phyloP scores from a whole-genome alignment of 2,113 vertebrate species.

The Cairina moschata region DNA sequence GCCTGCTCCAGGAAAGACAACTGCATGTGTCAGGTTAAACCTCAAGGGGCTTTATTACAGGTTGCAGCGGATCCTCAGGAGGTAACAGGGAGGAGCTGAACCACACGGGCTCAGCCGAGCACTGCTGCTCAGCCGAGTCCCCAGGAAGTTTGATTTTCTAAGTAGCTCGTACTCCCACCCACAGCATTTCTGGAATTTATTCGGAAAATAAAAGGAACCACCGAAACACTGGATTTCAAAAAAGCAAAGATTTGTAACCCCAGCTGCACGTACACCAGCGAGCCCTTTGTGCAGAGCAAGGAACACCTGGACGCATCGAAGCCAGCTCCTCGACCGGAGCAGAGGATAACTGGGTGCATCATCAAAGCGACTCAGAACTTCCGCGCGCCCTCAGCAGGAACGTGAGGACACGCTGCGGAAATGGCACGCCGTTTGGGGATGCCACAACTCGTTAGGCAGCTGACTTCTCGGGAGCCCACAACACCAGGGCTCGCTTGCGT shows the following conservation, averaged over 20 bases:
- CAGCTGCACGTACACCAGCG: background rate
- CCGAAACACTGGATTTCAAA: background rate
- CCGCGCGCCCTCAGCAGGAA: background rate
- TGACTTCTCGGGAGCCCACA: background rate
- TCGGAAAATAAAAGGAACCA: background rate
- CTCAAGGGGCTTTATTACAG: background rate
- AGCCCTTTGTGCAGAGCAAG: accelerated
- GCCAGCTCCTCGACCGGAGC: background rate
- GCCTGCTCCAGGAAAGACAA: background rate
- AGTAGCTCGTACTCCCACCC: background rate
- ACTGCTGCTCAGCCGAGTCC: accelerated
- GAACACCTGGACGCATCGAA: background rate
- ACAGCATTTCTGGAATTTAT: background rate
- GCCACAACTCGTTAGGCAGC: background rate
- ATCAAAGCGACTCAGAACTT: background rate
- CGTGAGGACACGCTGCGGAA: background rate
- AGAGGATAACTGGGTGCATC: accelerated
- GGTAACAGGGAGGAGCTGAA: background rate
- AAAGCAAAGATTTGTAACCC: background rate
- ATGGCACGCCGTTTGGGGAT: background rate
- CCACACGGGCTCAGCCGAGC: accelerated
- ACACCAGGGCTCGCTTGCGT: background rate
- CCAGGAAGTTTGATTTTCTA: background rate
- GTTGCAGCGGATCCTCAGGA: background rate
- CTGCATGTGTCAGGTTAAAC: background rate